phyloP scores from a whole-genome alignment of 30 jellyfish, hydroid and myxozoan species.

The Sanderia malayensis region DNA sequence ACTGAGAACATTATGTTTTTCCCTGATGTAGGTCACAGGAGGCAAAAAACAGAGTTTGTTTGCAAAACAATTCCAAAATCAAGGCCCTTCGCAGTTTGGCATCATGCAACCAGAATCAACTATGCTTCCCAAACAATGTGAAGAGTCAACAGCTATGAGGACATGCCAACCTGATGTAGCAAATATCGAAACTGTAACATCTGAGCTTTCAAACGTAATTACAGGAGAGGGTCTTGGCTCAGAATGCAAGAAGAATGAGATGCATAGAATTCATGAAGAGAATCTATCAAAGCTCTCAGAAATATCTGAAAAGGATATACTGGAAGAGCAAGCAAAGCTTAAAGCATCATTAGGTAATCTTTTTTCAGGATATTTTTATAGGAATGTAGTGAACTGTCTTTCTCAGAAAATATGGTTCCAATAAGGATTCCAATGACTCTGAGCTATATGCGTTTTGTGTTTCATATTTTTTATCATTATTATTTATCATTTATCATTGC shows the following conservation, averaged over 20 bases:
- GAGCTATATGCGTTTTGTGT: too few relatives aligned
- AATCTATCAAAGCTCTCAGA: constrained; percentile 27
- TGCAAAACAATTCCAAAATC: constrained; percentile 58
- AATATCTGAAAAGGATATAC: constrained; percentile 54
- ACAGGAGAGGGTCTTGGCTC: constrained; percentile 16
- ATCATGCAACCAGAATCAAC: too few relatives aligned
- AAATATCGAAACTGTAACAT: not conserved
- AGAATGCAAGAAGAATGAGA: not conserved
- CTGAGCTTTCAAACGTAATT: not conserved
- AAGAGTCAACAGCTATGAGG: too few relatives aligned
- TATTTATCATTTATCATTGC: too few relatives aligned
- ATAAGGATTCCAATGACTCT: too few relatives aligned
- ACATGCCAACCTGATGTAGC: too few relatives aligned
- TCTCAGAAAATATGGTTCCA: too few relatives aligned
- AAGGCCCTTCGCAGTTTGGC: constrained; percentile 33
- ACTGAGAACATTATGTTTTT: not conserved
- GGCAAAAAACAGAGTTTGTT: constrained; percentile 57
- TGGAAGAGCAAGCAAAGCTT: constrained; percentile 54
- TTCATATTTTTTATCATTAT: too few relatives aligned
- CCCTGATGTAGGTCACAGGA: not conserved
- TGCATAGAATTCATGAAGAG: constrained; percentile 47
- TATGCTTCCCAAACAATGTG: too few relatives aligned
- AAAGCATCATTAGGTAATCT: constrained; percentile 62
- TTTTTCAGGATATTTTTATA: not conserved
- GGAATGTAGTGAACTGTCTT: too few relatives aligned